A percentile compares a stretch with the other conserved stretches of the same genome.
Conservation (phyloP, 2,113 vertebrate genomes). For the Chiloscyllium plagiosum region DNA sequence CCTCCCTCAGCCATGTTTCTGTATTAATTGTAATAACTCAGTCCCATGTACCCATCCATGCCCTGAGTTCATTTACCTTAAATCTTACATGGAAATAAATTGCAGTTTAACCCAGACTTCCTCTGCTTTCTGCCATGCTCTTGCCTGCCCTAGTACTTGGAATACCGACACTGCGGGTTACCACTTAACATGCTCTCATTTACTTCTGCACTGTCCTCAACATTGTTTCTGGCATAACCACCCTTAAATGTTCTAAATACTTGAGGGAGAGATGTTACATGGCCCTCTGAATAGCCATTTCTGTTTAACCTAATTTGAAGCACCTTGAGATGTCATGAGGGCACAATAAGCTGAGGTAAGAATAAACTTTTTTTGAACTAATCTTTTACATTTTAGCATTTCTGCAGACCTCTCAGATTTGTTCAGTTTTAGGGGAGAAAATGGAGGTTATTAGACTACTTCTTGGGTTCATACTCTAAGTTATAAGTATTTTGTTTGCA, state of each 20-base stretch:
- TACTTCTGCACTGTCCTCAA: no score
- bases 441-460: background rate
- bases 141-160: no score
- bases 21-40: no score
- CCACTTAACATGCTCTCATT: no score
- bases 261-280: background rate
- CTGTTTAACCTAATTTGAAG: background rate
- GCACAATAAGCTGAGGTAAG: background rate
- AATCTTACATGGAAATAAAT: no score
- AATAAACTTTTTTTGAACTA: background rate
- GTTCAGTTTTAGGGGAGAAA: background rate
- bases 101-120: no score
- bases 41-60: no score
- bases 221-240: background rate
- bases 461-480: background rate
- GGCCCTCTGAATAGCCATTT: background rate
- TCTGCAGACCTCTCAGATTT: background rate
- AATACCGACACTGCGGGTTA: no score
- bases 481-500: background rate
- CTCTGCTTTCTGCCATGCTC: no score
- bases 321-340: background rate
- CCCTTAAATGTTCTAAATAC: background rate
- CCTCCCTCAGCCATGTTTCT: no score
- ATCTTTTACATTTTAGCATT: background rate
- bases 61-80: no score